Conservation (phyloP, 2,797 vertebrate species). For the Apogon talboti region DNA sequence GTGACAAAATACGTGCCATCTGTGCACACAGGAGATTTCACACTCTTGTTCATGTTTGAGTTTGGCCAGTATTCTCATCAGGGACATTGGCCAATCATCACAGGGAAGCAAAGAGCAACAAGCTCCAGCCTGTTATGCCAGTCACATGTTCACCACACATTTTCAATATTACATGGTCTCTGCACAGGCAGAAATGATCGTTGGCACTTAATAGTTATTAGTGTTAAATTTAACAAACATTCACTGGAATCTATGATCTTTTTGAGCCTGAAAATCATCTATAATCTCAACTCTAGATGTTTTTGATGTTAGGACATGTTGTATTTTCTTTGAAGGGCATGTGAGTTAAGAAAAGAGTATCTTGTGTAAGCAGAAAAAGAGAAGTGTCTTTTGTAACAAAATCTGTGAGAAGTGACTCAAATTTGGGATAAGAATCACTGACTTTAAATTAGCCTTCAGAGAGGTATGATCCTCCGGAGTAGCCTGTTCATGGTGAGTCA, state of each 20-base stretch:
- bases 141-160: constrained; percentile 37
- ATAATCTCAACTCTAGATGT: neutral
- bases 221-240: neutral
- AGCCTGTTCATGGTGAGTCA: constrained; percentile 38
- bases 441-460: constrained; percentile 22
- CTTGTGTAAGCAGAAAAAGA: neutral
- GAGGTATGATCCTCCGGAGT: constrained; percentile 9
- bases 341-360: neutral
- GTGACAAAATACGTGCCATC: constrained; percentile 79
- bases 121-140: constrained; percentile 57
- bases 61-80: constrained; percentile 69
- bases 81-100: constrained; percentile 68
- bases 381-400: neutral
- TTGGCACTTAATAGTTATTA: constrained; percentile 21
- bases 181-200: constrained; percentile 9
- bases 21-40: constrained; percentile 79
- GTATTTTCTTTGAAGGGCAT: neutral
- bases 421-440: constrained; percentile 22
- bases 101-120: constrained; percentile 67
- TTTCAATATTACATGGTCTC: constrained; percentile 42
- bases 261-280: constrained; percentile 1
- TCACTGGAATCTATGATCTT: constrained; percentile 8
- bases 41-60: constrained; percentile 68
- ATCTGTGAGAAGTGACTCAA: constrained; percentile 6
- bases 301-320: constrained; percentile 3